These are phyloP conservation scores for Chrysogorgia sp. DNA, from an alignment of 92 coral and sea anemone genomes.

Conservation along the genomic window DNA sequence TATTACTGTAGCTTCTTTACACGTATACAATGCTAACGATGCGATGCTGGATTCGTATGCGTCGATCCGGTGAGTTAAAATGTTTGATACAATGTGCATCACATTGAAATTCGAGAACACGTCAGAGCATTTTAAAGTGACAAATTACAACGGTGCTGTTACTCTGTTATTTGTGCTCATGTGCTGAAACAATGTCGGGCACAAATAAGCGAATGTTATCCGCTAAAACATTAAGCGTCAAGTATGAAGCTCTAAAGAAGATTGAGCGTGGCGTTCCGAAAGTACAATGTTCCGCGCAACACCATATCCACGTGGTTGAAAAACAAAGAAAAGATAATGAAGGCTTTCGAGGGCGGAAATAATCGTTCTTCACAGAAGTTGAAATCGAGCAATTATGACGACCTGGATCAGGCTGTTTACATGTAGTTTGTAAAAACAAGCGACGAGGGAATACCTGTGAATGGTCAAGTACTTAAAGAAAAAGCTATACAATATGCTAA, in stretches of 20 bases:
- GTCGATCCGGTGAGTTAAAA: too few relatives aligned
- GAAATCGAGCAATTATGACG: conserved; percentile 43
- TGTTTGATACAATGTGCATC: too few relatives aligned
- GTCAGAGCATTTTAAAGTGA: too few relatives aligned
- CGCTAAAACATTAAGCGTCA: conserved; percentile 45
- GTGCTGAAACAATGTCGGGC: conserved; percentile 6
- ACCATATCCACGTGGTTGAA: conserved; percentile 58
- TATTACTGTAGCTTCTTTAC: too few relatives aligned
- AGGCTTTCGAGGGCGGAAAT: conserved; percentile 50
- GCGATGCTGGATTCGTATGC: too few relatives aligned
- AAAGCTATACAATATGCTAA: conserved; percentile 58
- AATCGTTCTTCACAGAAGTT: conserved; percentile 44
- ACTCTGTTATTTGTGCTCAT: too few relatives aligned
- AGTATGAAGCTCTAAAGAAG: conserved; percentile 61
- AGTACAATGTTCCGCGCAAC: conserved; percentile 55
- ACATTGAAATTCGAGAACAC: too few relatives aligned
- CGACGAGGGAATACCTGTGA: conserved; percentile 59
- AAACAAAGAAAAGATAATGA: conserved; percentile 53
- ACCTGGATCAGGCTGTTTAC: conserved; percentile 54
- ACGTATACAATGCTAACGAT: too few relatives aligned
- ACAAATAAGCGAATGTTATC: conserved; percentile 43
- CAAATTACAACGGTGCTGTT: too few relatives aligned
- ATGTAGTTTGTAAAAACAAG: conserved; percentile 64
- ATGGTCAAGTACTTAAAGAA: conserved; percentile 63
- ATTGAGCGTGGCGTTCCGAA: conserved; percentile 48